These are phyloP conservation scores for Leptinotarsa juncta DNA, from an alignment of 2,888 invertebrate species.

Conservation along the genomic window DNA sequence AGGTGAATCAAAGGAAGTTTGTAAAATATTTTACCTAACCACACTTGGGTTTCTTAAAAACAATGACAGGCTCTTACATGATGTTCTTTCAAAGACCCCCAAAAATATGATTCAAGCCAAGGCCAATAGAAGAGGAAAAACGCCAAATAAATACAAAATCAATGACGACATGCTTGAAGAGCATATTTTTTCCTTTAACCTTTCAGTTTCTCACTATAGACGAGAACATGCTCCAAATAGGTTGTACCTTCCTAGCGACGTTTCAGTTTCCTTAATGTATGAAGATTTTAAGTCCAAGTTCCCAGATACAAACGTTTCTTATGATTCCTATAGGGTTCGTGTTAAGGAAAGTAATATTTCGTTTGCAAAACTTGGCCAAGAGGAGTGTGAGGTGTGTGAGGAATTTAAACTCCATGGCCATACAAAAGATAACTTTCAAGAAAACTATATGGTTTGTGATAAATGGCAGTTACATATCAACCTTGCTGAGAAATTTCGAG, in stretches of 20 bases:
- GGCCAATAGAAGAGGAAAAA: constrained; percentile 25
- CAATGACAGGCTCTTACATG: constrained; percentile 31
- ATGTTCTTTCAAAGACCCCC: constrained; percentile 30
- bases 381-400: constrained; percentile 45
- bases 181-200: too few relatives aligned
- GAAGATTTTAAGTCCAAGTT: constrained; percentile 34
- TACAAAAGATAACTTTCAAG: constrained; percentile 20
- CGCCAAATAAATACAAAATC: constrained; percentile 29
- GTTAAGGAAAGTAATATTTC: constrained; percentile 43
- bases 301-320: constrained; percentile 31
- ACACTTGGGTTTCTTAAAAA: too few relatives aligned
- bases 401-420: constrained; percentile 41
- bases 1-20: too few relatives aligned
- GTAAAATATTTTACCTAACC: too few relatives aligned
- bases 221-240: constrained; percentile 29
- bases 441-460: too few relatives aligned
- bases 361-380: constrained; percentile 42
- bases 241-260: constrained; percentile 29
- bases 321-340: constrained; percentile 24
- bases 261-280: constrained; percentile 31
- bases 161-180: constrained; percentile 17
- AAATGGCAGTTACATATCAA: too few relatives aligned
- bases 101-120: constrained; percentile 25
- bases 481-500: too few relatives aligned
- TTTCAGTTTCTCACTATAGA: constrained; percentile 35